phyloP scores from a whole-genome alignment of 2,113 vertebrate genomes.

The Sterna hirundo region DNA sequence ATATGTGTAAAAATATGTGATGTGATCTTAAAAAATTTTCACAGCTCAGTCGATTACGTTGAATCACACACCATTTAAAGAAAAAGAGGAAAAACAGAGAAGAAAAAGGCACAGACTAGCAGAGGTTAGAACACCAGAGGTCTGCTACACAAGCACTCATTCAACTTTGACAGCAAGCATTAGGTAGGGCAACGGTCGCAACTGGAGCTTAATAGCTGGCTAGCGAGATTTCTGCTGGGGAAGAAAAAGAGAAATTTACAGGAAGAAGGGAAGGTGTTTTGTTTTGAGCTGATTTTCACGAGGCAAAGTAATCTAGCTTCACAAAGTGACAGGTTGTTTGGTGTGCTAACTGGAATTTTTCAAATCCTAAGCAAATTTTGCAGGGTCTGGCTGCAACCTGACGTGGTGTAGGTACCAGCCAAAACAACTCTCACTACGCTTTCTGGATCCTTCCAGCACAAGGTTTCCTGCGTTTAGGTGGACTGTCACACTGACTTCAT shows the following conservation, averaged over 20 bases:
- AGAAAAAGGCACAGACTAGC: background rate
- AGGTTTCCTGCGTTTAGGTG: background rate
- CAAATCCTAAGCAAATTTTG: background rate
- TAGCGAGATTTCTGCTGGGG: background rate
- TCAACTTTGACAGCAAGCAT: background rate
- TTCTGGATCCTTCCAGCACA: background rate
- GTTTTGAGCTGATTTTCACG: background rate
- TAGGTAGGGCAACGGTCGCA: background rate
- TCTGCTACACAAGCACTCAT: background rate
- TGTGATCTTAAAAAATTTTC: background rate
- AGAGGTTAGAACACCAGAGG: background rate
- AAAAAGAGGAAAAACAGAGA: background rate
- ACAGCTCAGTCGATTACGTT: accelerated
- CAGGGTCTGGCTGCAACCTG: background rate
- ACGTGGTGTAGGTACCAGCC: background rate
- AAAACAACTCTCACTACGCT: background rate
- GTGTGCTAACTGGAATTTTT: background rate
- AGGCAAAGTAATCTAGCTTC: background rate
- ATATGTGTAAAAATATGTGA: background rate
- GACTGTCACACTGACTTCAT: no score
- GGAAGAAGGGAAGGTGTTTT: background rate
- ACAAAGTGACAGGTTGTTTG: background rate
- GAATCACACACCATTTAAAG: background rate
- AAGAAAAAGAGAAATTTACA: background rate
- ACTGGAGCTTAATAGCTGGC: background rate